Evolutionary conservation across 2,113 vertebrate genomes (phyloP).

Genomic region (Eptatretus burgeri): DNA sequence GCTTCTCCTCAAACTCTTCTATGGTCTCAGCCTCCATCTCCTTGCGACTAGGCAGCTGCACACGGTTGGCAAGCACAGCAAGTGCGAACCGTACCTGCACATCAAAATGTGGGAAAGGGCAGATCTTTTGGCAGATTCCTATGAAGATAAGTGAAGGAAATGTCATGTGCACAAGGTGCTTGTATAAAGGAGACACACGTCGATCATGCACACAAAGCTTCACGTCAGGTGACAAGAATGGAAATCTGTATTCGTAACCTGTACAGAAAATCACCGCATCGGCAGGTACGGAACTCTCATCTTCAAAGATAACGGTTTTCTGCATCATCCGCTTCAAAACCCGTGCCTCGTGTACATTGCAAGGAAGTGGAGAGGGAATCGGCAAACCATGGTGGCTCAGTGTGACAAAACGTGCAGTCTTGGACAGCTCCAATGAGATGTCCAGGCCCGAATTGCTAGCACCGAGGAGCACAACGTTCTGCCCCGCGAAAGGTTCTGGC

Average conservation of each 20-base stretch:
- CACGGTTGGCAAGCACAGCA: constrained; percentile 16
- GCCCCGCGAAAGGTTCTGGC: constrained; percentile 21
- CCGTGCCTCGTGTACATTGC: constrained; percentile 15
- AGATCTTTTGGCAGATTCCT: constrained; percentile 24
- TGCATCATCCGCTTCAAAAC: constrained; percentile 14
- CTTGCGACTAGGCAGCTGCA: constrained; percentile 13
- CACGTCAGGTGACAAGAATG: constrained; percentile 18
- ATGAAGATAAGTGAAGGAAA: constrained; percentile 28
- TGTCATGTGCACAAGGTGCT: constrained; percentile 19
- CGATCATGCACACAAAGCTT: constrained; percentile 18
- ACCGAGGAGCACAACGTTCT: constrained; percentile 23
- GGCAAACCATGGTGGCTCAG: constrained; percentile 19
- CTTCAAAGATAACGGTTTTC: constrained; percentile 16
- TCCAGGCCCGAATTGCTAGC: constrained; percentile 29
- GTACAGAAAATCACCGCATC: constrained; percentile 31
- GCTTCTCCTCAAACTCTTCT: constrained; percentile 11
- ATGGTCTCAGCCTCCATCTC: constrained; percentile 16
- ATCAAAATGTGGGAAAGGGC: constrained; percentile 30
- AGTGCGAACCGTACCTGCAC: constrained; percentile 24
- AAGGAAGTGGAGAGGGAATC: constrained; percentile 15
- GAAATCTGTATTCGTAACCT: constrained; percentile 28
- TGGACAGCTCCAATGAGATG: constrained; percentile 23
- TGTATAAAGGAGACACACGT: constrained; percentile 21
- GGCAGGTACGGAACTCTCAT: constrained; percentile 13
- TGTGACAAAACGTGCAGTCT: constrained; percentile 17